Base-by-base conservation (phyloP, 2,888 invertebrate species). In the Steinernema carpocapsae region DNA sequence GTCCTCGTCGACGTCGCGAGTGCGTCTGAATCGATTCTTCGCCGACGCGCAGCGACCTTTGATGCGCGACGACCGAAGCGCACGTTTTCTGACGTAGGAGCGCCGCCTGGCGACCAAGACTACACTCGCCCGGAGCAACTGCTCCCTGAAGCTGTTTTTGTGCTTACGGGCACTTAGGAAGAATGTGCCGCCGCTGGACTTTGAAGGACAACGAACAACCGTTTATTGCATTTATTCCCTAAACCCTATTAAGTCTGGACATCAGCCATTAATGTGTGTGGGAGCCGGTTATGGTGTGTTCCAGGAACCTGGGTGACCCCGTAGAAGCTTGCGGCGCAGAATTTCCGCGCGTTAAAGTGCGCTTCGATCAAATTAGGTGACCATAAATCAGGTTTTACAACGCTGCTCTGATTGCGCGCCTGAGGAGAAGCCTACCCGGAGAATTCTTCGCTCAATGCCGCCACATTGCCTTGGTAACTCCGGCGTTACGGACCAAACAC, bases 351-450 rank as follows among this genome's bases (percentile, higher is more conserved):
- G 37, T 37, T 37, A 37, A 37, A 37, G 37, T 37, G 37, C 37
- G 37, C 37, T 37, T 10, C 37, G 37, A 37, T 37, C 37, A 10
- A 32, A 32, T 32, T 64, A 14, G 64, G 17, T 26, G 64, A 64
- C 29, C 37, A 64, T 10, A 64, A 64, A 64, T 64, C 64, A 64
- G 64, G 64, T 64, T 26, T 64, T 32, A 7, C 26, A 17, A 22
- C 24, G 56, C 14, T 1, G 64, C 64, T 26, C 1, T 52, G 22
- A 52, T 52, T 52, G 19, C 52, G 52, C 52, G 52, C 52, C n/a
- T 4, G 17, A 17, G 14, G 48, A 48, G 48, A 19, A 19, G 48
- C 48, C 37, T 3, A 37, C 37, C n/a, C 37, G 37, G 4, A 3
- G 37, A 37, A 37, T 37, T 37, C 37, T 37, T 37, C 37, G 37